phyloP scores from a whole-genome alignment of 2,113 vertebrate genomes.

The Laticauda colubrina region DNA sequence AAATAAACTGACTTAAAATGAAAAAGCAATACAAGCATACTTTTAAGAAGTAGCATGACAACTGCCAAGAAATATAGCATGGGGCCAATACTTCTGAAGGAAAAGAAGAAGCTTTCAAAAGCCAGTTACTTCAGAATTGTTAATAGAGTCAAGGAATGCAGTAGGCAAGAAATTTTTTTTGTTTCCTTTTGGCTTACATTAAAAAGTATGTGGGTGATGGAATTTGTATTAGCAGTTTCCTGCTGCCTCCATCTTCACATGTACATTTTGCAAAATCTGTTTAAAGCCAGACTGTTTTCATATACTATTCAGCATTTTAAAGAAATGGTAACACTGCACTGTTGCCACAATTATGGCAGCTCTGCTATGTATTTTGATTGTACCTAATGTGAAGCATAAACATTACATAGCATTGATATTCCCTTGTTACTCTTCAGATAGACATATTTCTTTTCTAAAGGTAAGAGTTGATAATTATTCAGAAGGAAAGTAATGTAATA shows the following conservation, averaged over 20 bases:
- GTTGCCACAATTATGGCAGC: not conserved
- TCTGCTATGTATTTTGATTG: not conserved
- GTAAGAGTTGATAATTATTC: not conserved
- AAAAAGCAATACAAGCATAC: not conserved
- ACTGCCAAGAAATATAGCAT: not conserved
- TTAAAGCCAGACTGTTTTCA: not conserved
- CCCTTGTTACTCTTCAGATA: not conserved
- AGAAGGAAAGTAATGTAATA: not conserved
- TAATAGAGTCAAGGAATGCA: not conserved
- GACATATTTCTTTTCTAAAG: not conserved
- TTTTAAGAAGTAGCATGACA: not conserved
- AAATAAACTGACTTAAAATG: constrained; percentile 1
- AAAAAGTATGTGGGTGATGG: not conserved
- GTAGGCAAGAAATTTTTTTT: not conserved
- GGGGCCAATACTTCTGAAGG: not conserved
- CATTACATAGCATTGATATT: not conserved
- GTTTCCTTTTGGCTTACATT: not conserved
- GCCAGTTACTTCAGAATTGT: constrained; percentile 4
- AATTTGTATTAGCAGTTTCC: not conserved
- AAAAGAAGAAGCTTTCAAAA: not conserved
- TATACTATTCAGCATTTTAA: not conserved
- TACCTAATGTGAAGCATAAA: not conserved
- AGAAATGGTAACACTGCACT: not conserved
- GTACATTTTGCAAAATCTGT: not conserved
- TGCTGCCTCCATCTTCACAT: not conserved